Base-by-base conservation (phyloP, 2,888 invertebrate species). In the Phragmatobia fuliginosa region DNA sequence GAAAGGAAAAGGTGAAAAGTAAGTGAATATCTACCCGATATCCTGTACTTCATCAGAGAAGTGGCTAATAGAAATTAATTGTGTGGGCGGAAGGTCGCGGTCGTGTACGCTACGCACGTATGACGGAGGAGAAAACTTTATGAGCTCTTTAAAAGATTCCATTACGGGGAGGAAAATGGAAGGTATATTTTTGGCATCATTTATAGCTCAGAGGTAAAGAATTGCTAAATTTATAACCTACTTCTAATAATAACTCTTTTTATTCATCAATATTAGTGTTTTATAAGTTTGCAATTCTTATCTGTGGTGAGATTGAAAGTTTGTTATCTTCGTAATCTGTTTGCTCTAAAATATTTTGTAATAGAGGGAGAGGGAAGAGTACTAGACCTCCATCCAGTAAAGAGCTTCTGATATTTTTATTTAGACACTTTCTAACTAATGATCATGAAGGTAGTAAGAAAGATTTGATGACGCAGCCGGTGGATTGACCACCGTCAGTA, bases 101-200 rank as follows among this genome's bases (percentile, higher is more conserved):
- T 64, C 38, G 5, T 60, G 59, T 68, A 68, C 38, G 36, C 60
- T 28, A n/a, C 69, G 25, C 56, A 66, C 65, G 58, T 61, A 49
- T 25, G 32, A 25, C 66, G n/a, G 41, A 28, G 33, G 33, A n/a
- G 33, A 31, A 41, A 49, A 60, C 38, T 66, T 66, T 69, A 69
- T 56, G 69, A 52, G 56, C 36, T 65, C 63, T 33, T 49, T 64
- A 60, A 49, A 60, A 64, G 32, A 68, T 64, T 68, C 58, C 49
- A 68, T 68, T 68, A 68, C 59, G 28, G 41, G 14, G n/a, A 60
- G 59, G 32, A 56, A 59, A 63, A 49, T 16, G 60, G 60, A 11
- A 21, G 62, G 14, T 49, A 31, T 32, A 62, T 63, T 32, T 59
- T 59, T 64, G 33, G 21, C 45, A 36, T 56, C 21, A 25, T 45